Conservation (phyloP, 2,797 vertebrate species). For the Hydrolagus colliei region DNA sequence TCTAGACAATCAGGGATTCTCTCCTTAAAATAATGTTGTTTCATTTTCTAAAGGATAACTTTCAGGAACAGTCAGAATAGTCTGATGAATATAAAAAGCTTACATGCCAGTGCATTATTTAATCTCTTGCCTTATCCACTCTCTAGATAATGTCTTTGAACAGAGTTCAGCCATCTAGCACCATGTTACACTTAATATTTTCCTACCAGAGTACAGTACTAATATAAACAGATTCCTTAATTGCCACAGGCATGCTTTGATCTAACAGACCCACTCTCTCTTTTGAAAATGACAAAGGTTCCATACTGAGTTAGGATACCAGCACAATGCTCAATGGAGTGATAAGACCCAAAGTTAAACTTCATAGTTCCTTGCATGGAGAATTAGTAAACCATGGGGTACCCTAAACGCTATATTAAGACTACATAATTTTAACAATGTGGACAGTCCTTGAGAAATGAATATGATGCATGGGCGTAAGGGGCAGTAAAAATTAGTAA, state of each 20-base stretch:
- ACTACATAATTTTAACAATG: not conserved
- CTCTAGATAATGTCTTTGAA: too few relatives aligned
- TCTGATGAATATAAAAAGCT: too few relatives aligned
- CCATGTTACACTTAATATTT: not conserved
- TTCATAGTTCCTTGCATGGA: not conserved
- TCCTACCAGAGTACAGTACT: not conserved
- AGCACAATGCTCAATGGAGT: not conserved
- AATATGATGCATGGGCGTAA: too few relatives aligned
- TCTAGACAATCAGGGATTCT: too few relatives aligned
- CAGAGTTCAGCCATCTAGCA: too few relatives aligned
- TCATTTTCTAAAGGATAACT: too few relatives aligned
- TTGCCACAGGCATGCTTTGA: not conserved
- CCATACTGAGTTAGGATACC: not conserved
- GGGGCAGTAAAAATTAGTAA: too few relatives aligned
- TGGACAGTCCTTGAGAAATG: not conserved
- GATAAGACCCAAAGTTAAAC: not conserved
- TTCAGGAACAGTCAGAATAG: too few relatives aligned
- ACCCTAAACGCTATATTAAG: not conserved
- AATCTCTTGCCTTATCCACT: too few relatives aligned
- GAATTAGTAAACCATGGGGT: not conserved
- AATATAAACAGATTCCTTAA: not conserved
- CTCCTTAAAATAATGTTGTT: too few relatives aligned
- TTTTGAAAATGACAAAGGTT: too few relatives aligned
- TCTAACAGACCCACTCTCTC: not conserved
- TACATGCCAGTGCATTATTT: too few relatives aligned